Evolutionary conservation across 2,797 vertebrate genomes (phyloP).

Genomic region (Lacerta bilineata): DNA sequence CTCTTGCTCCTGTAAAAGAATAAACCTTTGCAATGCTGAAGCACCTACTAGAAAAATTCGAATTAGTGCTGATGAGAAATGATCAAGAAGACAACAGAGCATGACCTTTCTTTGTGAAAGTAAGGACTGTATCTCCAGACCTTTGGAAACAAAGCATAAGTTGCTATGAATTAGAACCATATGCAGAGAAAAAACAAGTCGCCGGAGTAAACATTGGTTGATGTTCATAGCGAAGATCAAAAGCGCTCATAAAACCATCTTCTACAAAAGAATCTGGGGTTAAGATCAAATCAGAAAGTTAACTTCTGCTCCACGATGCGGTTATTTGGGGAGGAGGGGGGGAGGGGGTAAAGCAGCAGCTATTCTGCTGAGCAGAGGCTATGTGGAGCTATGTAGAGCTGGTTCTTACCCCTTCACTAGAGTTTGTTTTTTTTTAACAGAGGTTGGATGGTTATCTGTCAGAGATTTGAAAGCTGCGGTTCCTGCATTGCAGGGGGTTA

Average conservation of each 20-base stretch:
- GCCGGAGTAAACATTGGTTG: constrained; percentile 63
- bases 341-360: constrained; percentile 24
- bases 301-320: constrained; percentile 39
- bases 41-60: constrained; percentile 32
- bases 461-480: no score
- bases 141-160: constrained; percentile 66
- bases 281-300: constrained; percentile 51
- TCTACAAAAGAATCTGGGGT: constrained; percentile 54
- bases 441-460: no score
- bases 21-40: constrained; percentile 41
- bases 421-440: no score
- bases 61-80: constrained; percentile 54
- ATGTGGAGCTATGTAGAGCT: not conserved
- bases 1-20: constrained; percentile 43
- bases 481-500: no score
- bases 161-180: constrained; percentile 71
- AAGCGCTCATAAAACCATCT: constrained; percentile 66
- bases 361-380: constrained; percentile 8
- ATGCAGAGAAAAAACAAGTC: constrained; percentile 52
- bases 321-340: not conserved
- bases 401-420: not conserved
- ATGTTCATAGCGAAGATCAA: constrained; percentile 71
- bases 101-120: constrained; percentile 59
- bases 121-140: constrained; percentile 53
- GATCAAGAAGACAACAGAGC: constrained; percentile 57